These are phyloP conservation scores for Spodoptera littoralis DNA, from an alignment of 2,888 invertebrate species.

Conservation along the genomic window DNA sequence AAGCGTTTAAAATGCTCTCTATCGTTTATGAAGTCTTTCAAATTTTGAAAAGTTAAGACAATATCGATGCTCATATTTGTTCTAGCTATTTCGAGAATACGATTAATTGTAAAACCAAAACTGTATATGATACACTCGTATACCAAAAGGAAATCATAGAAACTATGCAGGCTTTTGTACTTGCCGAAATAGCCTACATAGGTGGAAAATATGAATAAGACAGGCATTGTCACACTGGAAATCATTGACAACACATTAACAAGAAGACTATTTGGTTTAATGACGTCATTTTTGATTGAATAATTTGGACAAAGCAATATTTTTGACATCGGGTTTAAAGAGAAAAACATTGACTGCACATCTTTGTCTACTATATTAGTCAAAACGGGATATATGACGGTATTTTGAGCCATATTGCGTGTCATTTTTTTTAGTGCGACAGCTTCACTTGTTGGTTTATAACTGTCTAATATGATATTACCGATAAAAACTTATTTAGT, in stretches of 20 bases:
- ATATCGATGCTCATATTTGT: conserved; percentile 18
- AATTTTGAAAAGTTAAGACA: conserved; percentile 23
- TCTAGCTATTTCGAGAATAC: neutral
- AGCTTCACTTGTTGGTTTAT: no score
- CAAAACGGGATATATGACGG: no score
- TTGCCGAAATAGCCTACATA: no score
- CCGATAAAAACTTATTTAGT: no score
- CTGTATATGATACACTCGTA: conserved; percentile 7
- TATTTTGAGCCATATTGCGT: no score
- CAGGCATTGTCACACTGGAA: no score
- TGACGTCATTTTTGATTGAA: conserved; percentile 8
- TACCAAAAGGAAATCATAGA: no score
- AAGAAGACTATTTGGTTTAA: neutral
- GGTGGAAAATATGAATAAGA: no score
- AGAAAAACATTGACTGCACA: conserved; percentile 18
- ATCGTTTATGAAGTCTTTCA: conserved; percentile 17
- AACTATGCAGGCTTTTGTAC: no score
- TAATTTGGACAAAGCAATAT: conserved; percentile 22
- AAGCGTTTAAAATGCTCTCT: neutral
- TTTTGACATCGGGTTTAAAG: conserved; percentile 22
- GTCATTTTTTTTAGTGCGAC: no score
- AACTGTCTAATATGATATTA: no score
- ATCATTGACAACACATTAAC: neutral
- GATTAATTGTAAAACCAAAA: conserved; percentile 13
- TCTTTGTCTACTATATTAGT: conserved; percentile 9